Evolutionary conservation across 2,797 vertebrate genomes (phyloP).

Genomic region (Alectoris magna): DNA sequence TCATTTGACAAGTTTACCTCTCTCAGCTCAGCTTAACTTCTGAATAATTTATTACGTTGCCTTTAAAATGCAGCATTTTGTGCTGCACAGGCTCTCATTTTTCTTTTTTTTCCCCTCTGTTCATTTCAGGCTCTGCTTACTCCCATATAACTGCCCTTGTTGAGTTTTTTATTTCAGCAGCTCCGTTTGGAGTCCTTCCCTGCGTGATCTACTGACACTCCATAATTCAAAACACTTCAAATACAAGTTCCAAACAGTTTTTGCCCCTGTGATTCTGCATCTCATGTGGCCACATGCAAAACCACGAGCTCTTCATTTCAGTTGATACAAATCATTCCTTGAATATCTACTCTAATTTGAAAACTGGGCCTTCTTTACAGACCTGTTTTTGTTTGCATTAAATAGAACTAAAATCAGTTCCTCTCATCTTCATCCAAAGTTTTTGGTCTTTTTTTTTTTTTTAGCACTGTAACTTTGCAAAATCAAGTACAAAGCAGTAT

Average conservation of each 20-base stretch:
- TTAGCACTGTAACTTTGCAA: not conserved
- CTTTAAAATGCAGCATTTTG: not conserved
- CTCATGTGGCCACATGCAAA: slow-evolving; percentile 48
- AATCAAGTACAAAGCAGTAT: not conserved
- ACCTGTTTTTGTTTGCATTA: not conserved
- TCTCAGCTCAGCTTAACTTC: not conserved
- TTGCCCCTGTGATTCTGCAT: slow-evolving; percentile 27
- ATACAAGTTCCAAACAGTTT: slow-evolving; percentile 42
- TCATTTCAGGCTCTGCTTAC: not conserved
- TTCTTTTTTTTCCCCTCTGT: not conserved
- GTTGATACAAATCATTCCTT: slow-evolving; percentile 24
- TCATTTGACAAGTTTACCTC: not conserved
- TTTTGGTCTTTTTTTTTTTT: not conserved
- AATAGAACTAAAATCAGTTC: not conserved
- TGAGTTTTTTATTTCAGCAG: not conserved
- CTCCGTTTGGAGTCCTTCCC: slow-evolving; percentile 16
- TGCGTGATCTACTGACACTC: not conserved
- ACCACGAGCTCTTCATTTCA: slow-evolving; percentile 28
- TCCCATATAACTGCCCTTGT: not conserved
- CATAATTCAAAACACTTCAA: slow-evolving; percentile 7
- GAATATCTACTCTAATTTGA: slow-evolving; percentile 30
- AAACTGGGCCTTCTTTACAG: slow-evolving; percentile 27
- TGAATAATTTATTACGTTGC: not conserved
- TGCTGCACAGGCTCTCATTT: not conserved
- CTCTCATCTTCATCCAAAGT: slow-evolving; percentile 17